Conservation (phyloP, 2,113 vertebrate genomes). For the Nematolebias whitei region DNA sequence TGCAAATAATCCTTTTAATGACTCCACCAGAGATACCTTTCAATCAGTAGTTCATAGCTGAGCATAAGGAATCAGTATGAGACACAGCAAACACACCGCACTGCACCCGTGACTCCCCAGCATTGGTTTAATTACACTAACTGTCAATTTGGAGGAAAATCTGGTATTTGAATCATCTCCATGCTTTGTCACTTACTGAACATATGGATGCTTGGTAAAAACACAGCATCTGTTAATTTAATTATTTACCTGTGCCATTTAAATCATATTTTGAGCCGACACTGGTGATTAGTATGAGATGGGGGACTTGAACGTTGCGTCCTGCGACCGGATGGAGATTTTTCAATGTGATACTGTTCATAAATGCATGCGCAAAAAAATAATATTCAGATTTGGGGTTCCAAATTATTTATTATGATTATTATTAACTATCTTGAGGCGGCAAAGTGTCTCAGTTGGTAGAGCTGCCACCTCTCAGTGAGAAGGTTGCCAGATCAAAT, state of each 20-base stretch:
- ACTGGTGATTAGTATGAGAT: not conserved
- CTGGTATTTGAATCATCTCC: conserved; percentile 53
- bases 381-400: no score
- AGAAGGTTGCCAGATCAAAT: no score
- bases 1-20: conserved; percentile 68
- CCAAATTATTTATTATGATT: no score
- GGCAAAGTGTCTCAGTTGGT: no score
- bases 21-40: conserved; percentile 54
- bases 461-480: no score
- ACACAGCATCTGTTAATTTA: conserved; percentile 28
- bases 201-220: conserved; percentile 64
- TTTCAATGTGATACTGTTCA: no score
- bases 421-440: no score
- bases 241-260: conserved; percentile 15
- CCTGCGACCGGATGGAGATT: not conserved
- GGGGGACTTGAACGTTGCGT: not conserved
- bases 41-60: conserved; percentile 46
- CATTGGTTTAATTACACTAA: conserved; percentile 68
- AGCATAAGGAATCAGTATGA: conserved; percentile 60
- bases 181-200: conserved; percentile 42
- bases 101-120: conserved; percentile 15
- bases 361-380: no score
- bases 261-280: conserved; percentile 10
- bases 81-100: not conserved
- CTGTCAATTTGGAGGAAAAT: conserved; percentile 69